Conservation (phyloP, 2,888 invertebrate species). For the Lasius fuliginosus region DNA sequence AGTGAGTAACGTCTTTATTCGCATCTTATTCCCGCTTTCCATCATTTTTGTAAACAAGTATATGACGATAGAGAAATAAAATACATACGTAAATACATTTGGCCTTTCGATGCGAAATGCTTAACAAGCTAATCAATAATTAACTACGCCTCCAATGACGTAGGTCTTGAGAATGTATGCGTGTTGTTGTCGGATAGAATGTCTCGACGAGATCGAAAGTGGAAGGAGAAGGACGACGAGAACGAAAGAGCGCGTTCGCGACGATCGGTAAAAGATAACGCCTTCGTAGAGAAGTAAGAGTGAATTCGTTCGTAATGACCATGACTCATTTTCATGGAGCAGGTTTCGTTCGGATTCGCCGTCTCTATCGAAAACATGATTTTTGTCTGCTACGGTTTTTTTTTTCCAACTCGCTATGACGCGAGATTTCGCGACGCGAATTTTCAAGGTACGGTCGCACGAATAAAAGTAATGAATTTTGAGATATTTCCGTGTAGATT, state of each 20-base stretch:
- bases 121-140: constrained; percentile 50
- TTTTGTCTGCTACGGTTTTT: constrained; percentile 19
- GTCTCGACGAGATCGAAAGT: constrained; percentile 9
- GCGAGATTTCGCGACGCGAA: background rate
- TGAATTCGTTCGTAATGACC: constrained; percentile 64
- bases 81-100: constrained; percentile 6
- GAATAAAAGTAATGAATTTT: background rate
- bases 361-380: constrained; percentile 18
- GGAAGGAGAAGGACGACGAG: constrained; percentile 43
- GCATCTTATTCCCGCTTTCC: constrained; percentile 1
- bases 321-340: constrained; percentile 74
- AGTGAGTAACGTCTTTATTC: background rate
- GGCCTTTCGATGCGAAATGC: background rate
- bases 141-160: constrained; percentile 52
- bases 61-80: background rate
- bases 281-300: constrained; percentile 64
- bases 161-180: constrained; percentile 58
- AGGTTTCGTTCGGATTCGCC: constrained; percentile 66
- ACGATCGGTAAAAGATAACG: constrained; percentile 49
- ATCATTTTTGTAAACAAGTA: background rate
- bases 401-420: background rate
- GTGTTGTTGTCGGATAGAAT: constrained; percentile 42
- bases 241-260: constrained; percentile 35
- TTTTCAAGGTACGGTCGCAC: background rate
- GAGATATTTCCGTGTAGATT: background rate